Conservation (phyloP, 2,888 invertebrate species). For the Noctua janthe region DNA sequence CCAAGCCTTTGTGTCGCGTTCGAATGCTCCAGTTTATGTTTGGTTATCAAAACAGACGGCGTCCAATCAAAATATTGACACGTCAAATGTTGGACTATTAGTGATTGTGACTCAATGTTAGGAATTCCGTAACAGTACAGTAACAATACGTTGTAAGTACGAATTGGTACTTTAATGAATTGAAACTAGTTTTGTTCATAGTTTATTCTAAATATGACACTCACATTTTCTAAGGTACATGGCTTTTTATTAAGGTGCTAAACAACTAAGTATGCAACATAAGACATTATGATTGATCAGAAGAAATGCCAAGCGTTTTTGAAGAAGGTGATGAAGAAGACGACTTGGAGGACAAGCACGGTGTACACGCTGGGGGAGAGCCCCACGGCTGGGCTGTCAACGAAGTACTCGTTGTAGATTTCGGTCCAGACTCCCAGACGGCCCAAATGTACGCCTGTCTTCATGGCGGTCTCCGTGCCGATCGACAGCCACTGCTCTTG, state of each 20-base stretch:
- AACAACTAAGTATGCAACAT: constrained; percentile 22
- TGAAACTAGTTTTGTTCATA: constrained; percentile 19
- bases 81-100: constrained; percentile 50
- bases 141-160: neutral
- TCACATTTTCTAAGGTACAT: constrained; percentile 71
- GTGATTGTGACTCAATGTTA: constrained; percentile 51
- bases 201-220: constrained; percentile 65
- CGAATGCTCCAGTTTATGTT: constrained; percentile 40
- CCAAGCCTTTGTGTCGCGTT: constrained; percentile 29
- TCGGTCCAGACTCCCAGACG: constrained; percentile 80
- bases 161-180: constrained; percentile 23
- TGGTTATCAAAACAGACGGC: constrained; percentile 61
- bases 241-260: constrained; percentile 51
- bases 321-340: constrained; percentile 62
- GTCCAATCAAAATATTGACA: constrained; percentile 58
- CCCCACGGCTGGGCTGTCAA: constrained; percentile 69
- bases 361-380: constrained; percentile 55
- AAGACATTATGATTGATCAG: constrained; percentile 51
- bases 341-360: constrained; percentile 56
- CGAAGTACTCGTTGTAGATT: constrained; percentile 79
- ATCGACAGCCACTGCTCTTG: constrained; percentile 80
- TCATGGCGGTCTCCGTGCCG: constrained; percentile 52
- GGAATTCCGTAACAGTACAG: constrained; percentile 30
- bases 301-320: constrained; percentile 56
- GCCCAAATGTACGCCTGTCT: constrained; percentile 74